Conservation (phyloP, 2,113 vertebrate genomes). For the Lutjanus erythropterus region DNA sequence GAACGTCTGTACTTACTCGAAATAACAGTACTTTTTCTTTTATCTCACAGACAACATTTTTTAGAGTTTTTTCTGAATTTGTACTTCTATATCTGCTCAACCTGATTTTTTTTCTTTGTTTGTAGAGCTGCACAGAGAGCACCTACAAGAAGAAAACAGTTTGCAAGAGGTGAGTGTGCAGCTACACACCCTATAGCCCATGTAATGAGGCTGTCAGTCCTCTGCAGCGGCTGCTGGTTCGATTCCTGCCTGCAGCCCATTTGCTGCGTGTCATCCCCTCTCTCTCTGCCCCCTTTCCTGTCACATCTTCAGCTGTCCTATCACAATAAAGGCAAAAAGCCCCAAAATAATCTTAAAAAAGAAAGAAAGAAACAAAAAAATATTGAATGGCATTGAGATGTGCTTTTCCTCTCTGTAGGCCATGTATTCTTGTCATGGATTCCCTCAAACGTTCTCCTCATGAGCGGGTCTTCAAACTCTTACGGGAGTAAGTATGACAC, state of each 20-base stretch:
- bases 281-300: too few species aligned
- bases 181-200: too few species aligned
- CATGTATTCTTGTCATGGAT: slow-evolving; percentile 96
- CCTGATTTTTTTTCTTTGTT: slow-evolving; percentile 20
- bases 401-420: slow-evolving; percentile 80
- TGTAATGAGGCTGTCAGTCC: too few species aligned
- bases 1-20: background rate
- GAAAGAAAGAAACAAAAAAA: too few species aligned
- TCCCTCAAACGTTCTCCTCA: slow-evolving; percentile 92
- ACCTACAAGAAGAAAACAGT: slow-evolving; percentile 72
- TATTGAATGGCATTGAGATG: background rate
- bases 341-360: too few species aligned
- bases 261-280: too few species aligned
- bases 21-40: background rate
- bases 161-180: slow-evolving; percentile 79
- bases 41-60: background rate
- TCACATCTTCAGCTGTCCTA: too few species aligned
- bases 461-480: slow-evolving; percentile 91
- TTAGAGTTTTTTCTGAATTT: background rate
- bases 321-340: too few species aligned
- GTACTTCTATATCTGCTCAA: background rate
- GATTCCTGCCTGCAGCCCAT: too few species aligned
- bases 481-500: slow-evolving; percentile 91
- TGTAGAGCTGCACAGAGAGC: slow-evolving; percentile 81
- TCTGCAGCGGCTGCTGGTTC: too few species aligned